phyloP scores from a whole-genome alignment of 2,113 vertebrate species.

The Solea senegalensis region DNA sequence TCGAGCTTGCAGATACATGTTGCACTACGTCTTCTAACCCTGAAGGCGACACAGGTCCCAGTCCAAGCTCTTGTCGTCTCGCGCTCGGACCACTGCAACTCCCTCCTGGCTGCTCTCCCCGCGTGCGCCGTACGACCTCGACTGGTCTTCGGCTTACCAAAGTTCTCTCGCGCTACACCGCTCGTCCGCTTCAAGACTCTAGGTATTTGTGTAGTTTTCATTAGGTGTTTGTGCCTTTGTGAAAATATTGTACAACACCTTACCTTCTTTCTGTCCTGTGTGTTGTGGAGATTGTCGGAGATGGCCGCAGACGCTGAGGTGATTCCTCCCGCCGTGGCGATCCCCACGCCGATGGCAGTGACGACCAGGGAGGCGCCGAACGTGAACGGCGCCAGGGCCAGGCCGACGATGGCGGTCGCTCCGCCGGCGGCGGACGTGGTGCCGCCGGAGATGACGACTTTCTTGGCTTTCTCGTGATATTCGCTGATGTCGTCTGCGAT shows the following conservation, averaged over 20 bases:
- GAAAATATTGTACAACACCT: background rate
- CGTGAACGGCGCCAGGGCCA: slow-evolving; percentile 77
- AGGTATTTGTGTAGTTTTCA: too few relatives aligned
- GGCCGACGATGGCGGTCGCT: slow-evolving; percentile 75
- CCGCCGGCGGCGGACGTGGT: slow-evolving; percentile 79
- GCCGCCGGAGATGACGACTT: slow-evolving; percentile 77
- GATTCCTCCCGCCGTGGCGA: slow-evolving; percentile 76
- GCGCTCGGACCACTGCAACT: too few relatives aligned
- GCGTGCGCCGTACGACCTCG: too few relatives aligned
- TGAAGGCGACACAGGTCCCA: too few relatives aligned
- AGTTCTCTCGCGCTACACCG: too few relatives aligned
- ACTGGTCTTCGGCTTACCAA: too few relatives aligned
- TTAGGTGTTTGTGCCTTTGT: too few relatives aligned
- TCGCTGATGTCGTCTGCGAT: slow-evolving; percentile 75
- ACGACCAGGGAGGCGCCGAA: slow-evolving; percentile 74
- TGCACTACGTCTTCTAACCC: too few relatives aligned
- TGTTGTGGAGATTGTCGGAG: slow-evolving; percentile 75
- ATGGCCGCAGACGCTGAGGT: slow-evolving; percentile 74
- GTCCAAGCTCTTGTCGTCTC: too few relatives aligned
- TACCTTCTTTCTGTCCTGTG: slow-evolving; percentile 77
- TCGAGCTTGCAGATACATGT: too few relatives aligned
- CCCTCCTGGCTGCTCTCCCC: too few relatives aligned
- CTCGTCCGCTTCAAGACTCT: too few relatives aligned
- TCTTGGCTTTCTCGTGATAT: slow-evolving; percentile 79
- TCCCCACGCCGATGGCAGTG: slow-evolving; percentile 73